Evolutionary conservation across 2,113 vertebrate species (phyloP).

Genomic region (Hemiscyllium ocellatum): DNA sequence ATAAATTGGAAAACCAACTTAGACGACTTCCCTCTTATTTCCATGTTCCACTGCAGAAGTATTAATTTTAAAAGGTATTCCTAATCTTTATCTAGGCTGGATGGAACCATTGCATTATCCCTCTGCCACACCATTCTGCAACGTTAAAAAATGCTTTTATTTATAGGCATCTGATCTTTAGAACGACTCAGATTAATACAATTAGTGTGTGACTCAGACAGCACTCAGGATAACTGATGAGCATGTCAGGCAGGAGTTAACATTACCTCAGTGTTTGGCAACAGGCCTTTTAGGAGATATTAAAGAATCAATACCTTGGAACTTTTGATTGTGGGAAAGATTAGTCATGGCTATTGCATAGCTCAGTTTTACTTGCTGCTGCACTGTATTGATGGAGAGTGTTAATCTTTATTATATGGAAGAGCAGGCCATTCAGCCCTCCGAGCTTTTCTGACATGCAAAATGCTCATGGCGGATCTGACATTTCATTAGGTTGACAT

Average conservation of each 20-base stretch:
- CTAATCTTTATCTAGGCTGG: background rate
- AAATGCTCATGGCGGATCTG: background rate
- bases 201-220: background rate
- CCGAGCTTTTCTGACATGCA: background rate
- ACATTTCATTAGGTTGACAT: background rate
- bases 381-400: background rate
- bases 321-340: background rate
- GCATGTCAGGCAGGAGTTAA: background rate
- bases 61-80: background rate
- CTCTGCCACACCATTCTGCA: background rate
- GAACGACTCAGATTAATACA: background rate
- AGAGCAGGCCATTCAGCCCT: background rate
- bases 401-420: background rate
- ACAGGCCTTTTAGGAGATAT: background rate
- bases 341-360: background rate
- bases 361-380: background rate
- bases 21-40: background rate
- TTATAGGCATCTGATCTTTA: background rate
- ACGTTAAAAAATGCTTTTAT: background rate
- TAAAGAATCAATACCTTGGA: background rate
- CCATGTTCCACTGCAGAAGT: background rate
- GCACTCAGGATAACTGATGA: background rate
- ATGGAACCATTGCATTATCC: background rate
- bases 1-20: background rate
- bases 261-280: conserved; percentile 11